These are phyloP conservation scores for Callithrix jacchus DNA, from an alignment of 2,113 vertebrate species.

Conservation along the genomic window DNA sequence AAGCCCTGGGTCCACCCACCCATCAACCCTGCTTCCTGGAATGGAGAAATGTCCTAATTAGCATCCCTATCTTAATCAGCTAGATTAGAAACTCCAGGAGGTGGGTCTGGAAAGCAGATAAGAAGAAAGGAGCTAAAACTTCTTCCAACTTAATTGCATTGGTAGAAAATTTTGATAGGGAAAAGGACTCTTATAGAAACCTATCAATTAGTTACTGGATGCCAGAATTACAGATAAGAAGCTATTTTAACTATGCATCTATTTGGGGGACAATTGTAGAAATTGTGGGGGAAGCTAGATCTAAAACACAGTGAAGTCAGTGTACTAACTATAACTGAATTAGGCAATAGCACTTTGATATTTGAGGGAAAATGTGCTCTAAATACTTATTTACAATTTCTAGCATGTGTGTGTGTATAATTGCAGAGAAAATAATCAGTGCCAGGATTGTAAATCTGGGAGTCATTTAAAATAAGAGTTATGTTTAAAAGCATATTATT, in stretches of 20 bases:
- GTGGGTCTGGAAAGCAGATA: background rate
- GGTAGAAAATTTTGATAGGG: background rate
- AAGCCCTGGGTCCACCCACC: background rate
- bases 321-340: background rate
- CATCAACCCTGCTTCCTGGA: background rate
- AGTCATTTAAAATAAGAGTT: background rate
- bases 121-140: background rate
- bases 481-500: background rate
- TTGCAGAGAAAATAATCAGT: background rate
- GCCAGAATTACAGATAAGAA: background rate
- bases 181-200: background rate
- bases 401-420: background rate
- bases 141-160: background rate
- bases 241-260: background rate
- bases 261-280: background rate
- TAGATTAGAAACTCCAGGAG: background rate
- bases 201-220: background rate
- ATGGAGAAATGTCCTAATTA: background rate
- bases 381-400: background rate
- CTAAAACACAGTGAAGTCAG: background rate
- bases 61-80: background rate
- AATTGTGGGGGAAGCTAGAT: background rate
- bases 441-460: background rate
- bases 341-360: background rate
- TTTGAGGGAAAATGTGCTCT: background rate